phyloP scores from a whole-genome alignment of 30 jellyfish, hydroid and myxozoan species.

The Hydractinia echinata region DNA sequence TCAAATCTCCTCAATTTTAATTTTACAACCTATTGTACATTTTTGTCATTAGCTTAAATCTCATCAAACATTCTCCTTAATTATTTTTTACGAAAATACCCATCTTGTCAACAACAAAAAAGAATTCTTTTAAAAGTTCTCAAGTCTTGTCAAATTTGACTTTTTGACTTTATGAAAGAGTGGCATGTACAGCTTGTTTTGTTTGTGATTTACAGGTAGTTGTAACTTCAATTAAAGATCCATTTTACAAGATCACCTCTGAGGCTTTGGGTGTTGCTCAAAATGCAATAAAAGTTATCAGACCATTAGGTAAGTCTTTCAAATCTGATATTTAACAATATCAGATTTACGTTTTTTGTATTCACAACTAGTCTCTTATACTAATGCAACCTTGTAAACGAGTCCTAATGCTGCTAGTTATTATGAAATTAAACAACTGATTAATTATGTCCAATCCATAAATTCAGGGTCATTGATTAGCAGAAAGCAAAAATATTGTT shows the following conservation, averaged over 20 bases:
- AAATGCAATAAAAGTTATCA: constrained; percentile 63
- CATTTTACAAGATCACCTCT: constrained; percentile 82
- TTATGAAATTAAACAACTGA: background rate
- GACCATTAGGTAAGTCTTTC: constrained; percentile 54
- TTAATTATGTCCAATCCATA: background rate
- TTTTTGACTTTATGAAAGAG: background rate
- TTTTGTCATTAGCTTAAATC: no score
- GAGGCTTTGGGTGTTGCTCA: constrained; percentile 88
- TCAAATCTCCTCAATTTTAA: no score
- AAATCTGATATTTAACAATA: no score
- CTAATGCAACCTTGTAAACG: no score
- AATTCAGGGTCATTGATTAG: background rate
- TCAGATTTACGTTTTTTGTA: background rate
- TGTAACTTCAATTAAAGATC: constrained; percentile 74
- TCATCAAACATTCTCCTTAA: no score
- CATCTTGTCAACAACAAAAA: background rate
- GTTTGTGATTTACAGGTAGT: constrained; percentile 40
- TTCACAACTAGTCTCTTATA: background rate
- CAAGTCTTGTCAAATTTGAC: background rate
- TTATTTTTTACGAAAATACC: background rate
- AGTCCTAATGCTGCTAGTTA: background rate
- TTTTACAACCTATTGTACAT: no score
- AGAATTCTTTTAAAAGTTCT: background rate
- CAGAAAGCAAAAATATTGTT: background rate
- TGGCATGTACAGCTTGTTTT: background rate